These are phyloP conservation scores for Endomychus coccineus DNA, from an alignment of 2,888 invertebrate species.

Conservation along the genomic window DNA sequence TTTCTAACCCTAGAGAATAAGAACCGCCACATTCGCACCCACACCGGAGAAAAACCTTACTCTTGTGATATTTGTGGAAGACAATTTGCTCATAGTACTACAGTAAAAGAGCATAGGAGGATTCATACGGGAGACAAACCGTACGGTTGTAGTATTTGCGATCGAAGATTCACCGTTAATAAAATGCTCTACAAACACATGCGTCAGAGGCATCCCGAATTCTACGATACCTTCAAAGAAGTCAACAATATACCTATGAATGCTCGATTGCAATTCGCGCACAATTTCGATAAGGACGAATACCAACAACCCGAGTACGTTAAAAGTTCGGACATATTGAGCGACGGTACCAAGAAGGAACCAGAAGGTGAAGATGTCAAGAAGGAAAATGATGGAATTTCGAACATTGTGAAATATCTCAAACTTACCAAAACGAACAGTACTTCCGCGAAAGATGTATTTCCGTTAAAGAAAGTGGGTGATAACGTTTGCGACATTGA, in stretches of 20 bases:
- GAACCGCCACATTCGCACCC: conserved; percentile 35
- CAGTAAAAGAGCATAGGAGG: conserved; percentile 35
- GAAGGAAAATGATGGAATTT: too few relatives aligned
- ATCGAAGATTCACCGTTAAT: conserved; percentile 32
- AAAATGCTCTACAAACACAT: conserved; percentile 36
- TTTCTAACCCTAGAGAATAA: conserved; percentile 35
- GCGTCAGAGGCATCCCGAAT: conserved; percentile 32
- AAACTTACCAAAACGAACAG: too few relatives aligned
- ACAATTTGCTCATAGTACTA: conserved; percentile 37
- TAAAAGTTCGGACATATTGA: conserved; percentile 6
- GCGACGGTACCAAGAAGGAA: conserved; percentile 4
- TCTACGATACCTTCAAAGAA: conserved; percentile 30
- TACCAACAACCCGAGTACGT: conserved; percentile 14
- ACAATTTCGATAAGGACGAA: conserved; percentile 12
- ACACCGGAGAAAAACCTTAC: conserved; percentile 38
- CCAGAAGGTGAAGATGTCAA: conserved; percentile 8
- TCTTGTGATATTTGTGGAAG: conserved; percentile 34
- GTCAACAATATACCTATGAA: conserved; percentile 12
- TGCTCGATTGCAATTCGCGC: conserved; percentile 8
- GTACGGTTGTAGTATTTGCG: conserved; percentile 32
- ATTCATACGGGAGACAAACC: conserved; percentile 38
- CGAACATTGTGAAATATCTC: too few relatives aligned
- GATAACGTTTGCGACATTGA: too few relatives aligned
- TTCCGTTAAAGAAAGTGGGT: too few relatives aligned
- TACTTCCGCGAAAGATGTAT: too few relatives aligned